These are phyloP conservation scores for Euzetes globulus DNA, from an alignment of 2,888 invertebrate species.

Conservation along the genomic window DNA sequence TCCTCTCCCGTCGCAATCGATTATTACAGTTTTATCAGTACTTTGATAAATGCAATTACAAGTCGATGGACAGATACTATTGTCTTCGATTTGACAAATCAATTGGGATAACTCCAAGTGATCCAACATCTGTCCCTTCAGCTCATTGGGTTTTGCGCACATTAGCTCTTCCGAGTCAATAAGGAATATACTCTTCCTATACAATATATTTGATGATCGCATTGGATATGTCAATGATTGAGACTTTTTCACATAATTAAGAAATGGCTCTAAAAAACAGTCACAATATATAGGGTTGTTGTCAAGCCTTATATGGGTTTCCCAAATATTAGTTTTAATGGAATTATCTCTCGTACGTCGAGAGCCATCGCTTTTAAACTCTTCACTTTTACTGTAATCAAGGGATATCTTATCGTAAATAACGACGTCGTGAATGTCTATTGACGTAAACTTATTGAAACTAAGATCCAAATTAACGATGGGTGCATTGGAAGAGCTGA, in stretches of 20 bases:
- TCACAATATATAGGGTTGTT: conserved; percentile 37
- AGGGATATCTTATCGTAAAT: conserved; percentile 25
- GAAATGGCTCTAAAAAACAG: conserved; percentile 36
- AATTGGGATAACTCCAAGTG: conserved; percentile 29
- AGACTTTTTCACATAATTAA: conserved; percentile 31
- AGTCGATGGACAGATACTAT: conserved; percentile 32
- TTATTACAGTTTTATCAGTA: conserved; percentile 27
- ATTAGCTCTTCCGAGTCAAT: conserved; percentile 19
- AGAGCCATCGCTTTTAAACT: neutral
- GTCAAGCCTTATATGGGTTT: conserved; percentile 33
- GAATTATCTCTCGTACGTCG: conserved; percentile 12
- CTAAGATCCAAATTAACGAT: conserved; percentile 34
- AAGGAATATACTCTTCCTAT: conserved; percentile 34
- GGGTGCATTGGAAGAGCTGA: conserved; percentile 32
- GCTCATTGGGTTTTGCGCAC: conserved; percentile 30
- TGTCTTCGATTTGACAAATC: conserved; percentile 32
- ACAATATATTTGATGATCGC: neutral
- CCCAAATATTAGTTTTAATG: conserved; percentile 22
- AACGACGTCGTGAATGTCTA: conserved; percentile 32
- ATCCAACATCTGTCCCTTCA: neutral
- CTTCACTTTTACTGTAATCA: neutral
- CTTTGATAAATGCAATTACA: conserved; percentile 36
- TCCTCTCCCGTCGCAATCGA: conserved; percentile 33
- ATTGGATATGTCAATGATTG: neutral
- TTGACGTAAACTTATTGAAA: conserved; percentile 29